Evolutionary conservation across 2,113 vertebrate genomes (phyloP), one percentile per base, ranked within the genome.

Genomic region (Nerophis ophidion): DNA sequence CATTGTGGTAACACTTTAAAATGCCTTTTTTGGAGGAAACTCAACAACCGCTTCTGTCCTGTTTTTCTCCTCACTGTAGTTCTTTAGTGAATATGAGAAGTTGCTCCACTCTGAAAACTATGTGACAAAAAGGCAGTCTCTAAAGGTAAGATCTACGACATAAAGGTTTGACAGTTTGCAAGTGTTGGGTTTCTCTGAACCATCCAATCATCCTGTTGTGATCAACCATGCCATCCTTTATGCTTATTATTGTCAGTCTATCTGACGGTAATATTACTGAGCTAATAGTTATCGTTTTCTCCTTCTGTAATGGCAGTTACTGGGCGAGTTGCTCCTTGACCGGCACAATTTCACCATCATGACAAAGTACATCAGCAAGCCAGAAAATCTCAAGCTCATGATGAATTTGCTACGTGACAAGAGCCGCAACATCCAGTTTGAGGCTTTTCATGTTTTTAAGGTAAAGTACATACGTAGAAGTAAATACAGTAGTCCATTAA

Each of bases 401-500:
- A 99, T 99, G 96, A 99, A 99, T 61, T 90, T 99, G 53, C 92
- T 99, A 57, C 88, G 95, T 70, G 96, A 99, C 70, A 96, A 97
- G 86, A 98, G 96, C 73, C 93, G 94, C 72, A 99, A 98, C 89
- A 99, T 98, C 66, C 96, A 99, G 85, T 98, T 98, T 78, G 96
- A 99, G 86, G 96, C 96, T 8, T 99, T 99, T 78, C 96, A 99
- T 0, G 96, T 99, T 72, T 99, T 99, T 71, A 99, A 98, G 95
- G 96, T 99, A 84, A 75, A 11, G 6, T 4, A 16, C 16, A 5
- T 34, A 26, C 4, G 26, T 26, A 26, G 26, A 26, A 26, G 26
- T 26, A 26, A 26, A 26, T 26, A 26, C 26, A 26, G 26, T 26
- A 26, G 26, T 26, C 26, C 26, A 26, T 26, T 26, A 26, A 26